Conservation (phyloP, 92 coral and sea anemone genomes). For the Zoanthus solanderi region DNA sequence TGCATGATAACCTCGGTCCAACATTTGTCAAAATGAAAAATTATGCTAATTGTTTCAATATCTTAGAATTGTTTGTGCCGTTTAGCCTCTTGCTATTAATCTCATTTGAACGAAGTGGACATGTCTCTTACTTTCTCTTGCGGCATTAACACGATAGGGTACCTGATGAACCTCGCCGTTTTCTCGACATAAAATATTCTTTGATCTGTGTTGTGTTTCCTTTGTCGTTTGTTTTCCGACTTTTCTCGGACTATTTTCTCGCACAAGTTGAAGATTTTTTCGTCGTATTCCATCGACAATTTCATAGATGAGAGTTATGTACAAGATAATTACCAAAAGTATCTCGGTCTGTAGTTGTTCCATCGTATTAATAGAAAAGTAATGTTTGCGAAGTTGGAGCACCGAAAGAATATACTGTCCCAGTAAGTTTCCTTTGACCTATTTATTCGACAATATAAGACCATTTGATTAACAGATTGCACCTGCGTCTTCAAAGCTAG, state of each 20-base stretch:
- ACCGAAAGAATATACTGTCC: background rate
- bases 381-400: background rate
- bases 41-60: no score
- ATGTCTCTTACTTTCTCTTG: constrained; percentile 50
- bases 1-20: no score
- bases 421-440: background rate
- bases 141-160: background rate
- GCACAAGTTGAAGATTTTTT: constrained; percentile 41
- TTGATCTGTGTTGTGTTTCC: constrained; percentile 9
- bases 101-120: constrained; percentile 71
- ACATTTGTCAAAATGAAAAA: no score
- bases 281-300: constrained; percentile 52
- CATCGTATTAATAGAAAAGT: constrained; percentile 31
- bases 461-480: background rate
- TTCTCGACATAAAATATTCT: constrained; percentile 11
- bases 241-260: constrained; percentile 1
- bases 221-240: constrained; percentile 20
- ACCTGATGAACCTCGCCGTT: constrained; percentile 10
- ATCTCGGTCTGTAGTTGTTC: constrained; percentile 67
- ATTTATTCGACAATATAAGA: background rate
- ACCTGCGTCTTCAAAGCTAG: background rate
- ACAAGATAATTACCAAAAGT: constrained; percentile 61
- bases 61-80: background rate
- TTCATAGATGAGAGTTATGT: constrained; percentile 72
- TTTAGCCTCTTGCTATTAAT: constrained; percentile 53